Percentiles rank a stretch among this genome's conserved stretches.
Conservation (phyloP, 37 sponge, comb jelly and placozoan species). For the Lycopodina hypogea region DNA sequence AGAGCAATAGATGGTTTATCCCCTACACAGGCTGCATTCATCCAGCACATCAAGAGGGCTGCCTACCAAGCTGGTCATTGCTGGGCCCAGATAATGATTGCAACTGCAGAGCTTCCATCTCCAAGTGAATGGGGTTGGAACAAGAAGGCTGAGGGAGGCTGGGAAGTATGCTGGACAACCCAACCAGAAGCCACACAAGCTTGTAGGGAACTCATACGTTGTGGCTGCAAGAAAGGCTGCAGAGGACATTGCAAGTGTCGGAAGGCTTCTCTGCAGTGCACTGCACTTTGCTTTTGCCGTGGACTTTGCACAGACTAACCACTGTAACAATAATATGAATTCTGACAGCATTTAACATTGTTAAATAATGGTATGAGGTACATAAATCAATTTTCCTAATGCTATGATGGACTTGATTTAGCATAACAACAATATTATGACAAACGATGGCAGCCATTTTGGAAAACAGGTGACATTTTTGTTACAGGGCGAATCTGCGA, state of each 20-base stretch:
- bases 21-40: not conserved
- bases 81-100: not conserved
- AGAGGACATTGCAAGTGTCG: not conserved
- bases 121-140: not conserved
- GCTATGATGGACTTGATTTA: no score
- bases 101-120: not conserved
- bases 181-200: not conserved
- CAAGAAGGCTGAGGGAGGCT: not conserved
- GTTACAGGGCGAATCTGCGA: no score
- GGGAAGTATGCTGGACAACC: no score
- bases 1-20: not conserved
- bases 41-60: not conserved
- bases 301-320: not conserved
- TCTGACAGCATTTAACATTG: no score
- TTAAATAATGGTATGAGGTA: no score
- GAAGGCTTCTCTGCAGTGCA: not conserved
- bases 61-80: not conserved
- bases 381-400: no score
- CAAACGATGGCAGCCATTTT: not conserved
- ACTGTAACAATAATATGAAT: no score
- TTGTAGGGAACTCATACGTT: not conserved
- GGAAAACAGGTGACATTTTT: no score
- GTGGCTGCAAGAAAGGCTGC: constrained; percentile 12
- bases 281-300: not conserved
- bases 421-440: no score